phyloP scores from a whole-genome alignment of 2,797 vertebrate species.

The Babyrousa celebensis region DNA sequence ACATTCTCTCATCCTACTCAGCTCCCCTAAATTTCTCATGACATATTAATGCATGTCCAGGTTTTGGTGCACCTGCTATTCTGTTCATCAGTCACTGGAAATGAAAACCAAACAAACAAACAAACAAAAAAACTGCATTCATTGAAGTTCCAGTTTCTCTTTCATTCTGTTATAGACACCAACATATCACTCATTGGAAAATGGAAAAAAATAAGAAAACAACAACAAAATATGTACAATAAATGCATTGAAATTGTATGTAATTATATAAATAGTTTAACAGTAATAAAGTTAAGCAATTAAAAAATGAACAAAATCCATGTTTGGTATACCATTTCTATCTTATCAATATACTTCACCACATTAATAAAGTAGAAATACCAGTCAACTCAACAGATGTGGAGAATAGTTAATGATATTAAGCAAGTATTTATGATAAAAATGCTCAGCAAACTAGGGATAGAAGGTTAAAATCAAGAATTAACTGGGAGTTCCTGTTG shows the following conservation, averaged over 20 bases:
- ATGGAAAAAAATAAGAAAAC: constrained; percentile 90
- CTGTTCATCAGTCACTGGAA: constrained; percentile 99
- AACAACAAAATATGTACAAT: constrained; percentile 95
- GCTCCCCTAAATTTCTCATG: constrained; percentile 96
- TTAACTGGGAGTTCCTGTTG: too few relatives aligned
- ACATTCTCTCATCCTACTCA: constrained; percentile 92
- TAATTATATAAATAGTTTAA: constrained; percentile 99
- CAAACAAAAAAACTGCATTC: constrained; percentile 95
- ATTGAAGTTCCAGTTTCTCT: constrained; percentile 95
- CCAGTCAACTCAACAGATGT: too few relatives aligned
- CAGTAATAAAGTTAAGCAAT: constrained; percentile 99
- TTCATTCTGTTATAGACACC: constrained; percentile 93
- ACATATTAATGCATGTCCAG: constrained; percentile 99
- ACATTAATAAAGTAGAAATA: too few relatives aligned
- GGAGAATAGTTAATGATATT: too few relatives aligned
- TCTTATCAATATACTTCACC: too few relatives aligned
- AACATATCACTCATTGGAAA: constrained; percentile 95
- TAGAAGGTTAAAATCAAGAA: too few relatives aligned
- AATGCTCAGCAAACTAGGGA: too few relatives aligned
- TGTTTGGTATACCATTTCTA: too few relatives aligned
- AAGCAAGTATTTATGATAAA: too few relatives aligned
- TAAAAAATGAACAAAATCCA: constrained; percentile 88
- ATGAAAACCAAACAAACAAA: too few relatives aligned
- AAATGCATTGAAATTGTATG: constrained; percentile 99
- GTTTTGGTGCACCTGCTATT: constrained; percentile 99